Conservation (phyloP, 2,888 invertebrate species). For the Dryadula phaetusa region DNA sequence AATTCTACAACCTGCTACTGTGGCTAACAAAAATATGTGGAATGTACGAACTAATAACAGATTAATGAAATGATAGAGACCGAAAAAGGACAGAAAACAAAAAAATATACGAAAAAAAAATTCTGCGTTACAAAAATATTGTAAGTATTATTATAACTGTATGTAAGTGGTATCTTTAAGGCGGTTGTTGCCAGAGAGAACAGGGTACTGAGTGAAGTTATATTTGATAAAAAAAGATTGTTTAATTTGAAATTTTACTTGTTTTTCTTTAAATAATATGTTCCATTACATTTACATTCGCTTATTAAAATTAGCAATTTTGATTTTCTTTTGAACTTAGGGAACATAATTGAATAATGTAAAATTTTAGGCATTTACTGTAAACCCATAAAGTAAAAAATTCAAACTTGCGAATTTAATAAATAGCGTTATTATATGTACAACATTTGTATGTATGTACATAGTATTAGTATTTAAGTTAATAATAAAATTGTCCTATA, state of each 20-base stretch:
- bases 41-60: neutral
- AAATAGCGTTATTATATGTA: neutral
- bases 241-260: constrained; percentile 17
- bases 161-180: constrained; percentile 37
- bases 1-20: neutral
- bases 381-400: neutral
- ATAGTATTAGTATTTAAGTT: constrained; percentile 8
- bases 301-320: neutral
- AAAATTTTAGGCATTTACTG: neutral
- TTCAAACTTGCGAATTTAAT: neutral
- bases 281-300: too few relatives aligned
- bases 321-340: neutral
- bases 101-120: neutral
- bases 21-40: neutral
- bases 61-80: neutral
- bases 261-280: too few relatives aligned
- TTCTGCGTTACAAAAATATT: neutral
- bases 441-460: neutral
- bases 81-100: neutral
- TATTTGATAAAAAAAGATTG: constrained; percentile 16
- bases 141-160: neutral
- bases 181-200: constrained; percentile 39
- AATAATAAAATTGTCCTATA: neutral
- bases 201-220: constrained; percentile 41
- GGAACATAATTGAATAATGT: neutral